phyloP scores from a whole-genome alignment of 2,113 vertebrate genomes.

The Salvelinus alpinus region DNA sequence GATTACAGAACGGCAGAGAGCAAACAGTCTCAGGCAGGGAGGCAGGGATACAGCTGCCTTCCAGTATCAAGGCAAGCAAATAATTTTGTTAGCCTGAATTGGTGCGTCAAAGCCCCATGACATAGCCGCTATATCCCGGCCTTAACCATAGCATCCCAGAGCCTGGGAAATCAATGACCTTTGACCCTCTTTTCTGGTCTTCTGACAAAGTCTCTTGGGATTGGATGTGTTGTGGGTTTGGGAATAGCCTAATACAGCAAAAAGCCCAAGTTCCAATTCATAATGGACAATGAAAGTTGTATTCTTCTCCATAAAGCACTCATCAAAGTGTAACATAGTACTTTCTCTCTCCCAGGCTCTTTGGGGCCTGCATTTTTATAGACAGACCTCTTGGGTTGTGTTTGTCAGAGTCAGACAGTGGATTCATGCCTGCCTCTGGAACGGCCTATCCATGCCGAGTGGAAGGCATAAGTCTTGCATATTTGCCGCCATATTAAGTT shows the following conservation, averaged over 20 bases:
- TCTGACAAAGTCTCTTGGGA: conserved; percentile 3
- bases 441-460: conserved; percentile 22
- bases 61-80: conserved; percentile 39
- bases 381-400: conserved; percentile 21
- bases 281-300: no score
- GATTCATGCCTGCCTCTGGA: no score
- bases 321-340: not conserved
- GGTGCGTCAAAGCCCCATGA: conserved; percentile 46
- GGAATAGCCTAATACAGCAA: no score
- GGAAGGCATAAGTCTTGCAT: conserved; percentile 53
- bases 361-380: not conserved
- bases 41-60: conserved; percentile 16
- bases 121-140: conserved; percentile 13
- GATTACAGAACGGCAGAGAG: conserved; percentile 25
- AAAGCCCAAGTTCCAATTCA: not conserved
- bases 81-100: conserved; percentile 50
- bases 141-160: conserved; percentile 6
- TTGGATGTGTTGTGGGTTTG: not conserved
- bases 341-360: conserved; percentile 19
- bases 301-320: not conserved
- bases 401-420: conserved; percentile 40
- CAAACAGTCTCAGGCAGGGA: conserved; percentile 27
- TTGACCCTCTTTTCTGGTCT: not conserved
- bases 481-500: conserved; percentile 62
- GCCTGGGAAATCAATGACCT: conserved; percentile 17